Evolutionary conservation across 2,888 invertebrate genomes (phyloP), one percentile per base, ranked within the genome.

Genomic region (Lithophane leautieri): DNA sequence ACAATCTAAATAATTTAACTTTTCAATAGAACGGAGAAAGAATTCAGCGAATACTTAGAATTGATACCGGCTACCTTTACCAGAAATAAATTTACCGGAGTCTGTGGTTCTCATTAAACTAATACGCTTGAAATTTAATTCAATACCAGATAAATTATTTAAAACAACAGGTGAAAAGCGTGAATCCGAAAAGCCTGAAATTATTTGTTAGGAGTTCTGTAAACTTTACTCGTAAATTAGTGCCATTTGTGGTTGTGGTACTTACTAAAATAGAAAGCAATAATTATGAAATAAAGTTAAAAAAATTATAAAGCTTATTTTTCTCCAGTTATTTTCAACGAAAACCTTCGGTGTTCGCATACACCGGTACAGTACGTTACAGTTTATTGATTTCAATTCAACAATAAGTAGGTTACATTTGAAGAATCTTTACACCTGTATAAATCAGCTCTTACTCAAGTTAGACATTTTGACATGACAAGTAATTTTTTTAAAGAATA

Each of bases 191-290:
- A 79, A 34, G n/a, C 11, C 25, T 52, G 28, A 62, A 58, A 34
- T 58, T 44, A 42, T 42, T n/a, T 56, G 11, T 50, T 34, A 25
- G 19, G 7, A 34, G 44, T 44, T 61, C n/a, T 34, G 50, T 34
- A 65, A 78, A 78, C 19, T 79, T 79, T 58, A 14, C 8, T 65
- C 47, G n/a, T 62, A 62, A 78, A 78, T 62, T 47, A 42, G 6
- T n/a, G 28, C 19, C 40, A 47, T 44, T 69, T 61, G 22, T 16
- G 11, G 19, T 34, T 52, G 19, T 28, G 16, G 22, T 54, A 11
- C 11, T 12, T 25, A 22, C 12, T 22, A 40, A 34, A 54, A 25
- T 34, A 54, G 22, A 66, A 34, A 50, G 4, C 22, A 34, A 34
- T 47, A 34, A 50, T 9, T 22, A 28, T 14, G 2, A 28, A 47